Percentiles rank a stretch among this genome's conserved stretches.
These are phyloP conservation scores for Rhinichthys klamathensis DNA, from an alignment of 2,113 vertebrate species.

Conservation along the genomic window DNA sequence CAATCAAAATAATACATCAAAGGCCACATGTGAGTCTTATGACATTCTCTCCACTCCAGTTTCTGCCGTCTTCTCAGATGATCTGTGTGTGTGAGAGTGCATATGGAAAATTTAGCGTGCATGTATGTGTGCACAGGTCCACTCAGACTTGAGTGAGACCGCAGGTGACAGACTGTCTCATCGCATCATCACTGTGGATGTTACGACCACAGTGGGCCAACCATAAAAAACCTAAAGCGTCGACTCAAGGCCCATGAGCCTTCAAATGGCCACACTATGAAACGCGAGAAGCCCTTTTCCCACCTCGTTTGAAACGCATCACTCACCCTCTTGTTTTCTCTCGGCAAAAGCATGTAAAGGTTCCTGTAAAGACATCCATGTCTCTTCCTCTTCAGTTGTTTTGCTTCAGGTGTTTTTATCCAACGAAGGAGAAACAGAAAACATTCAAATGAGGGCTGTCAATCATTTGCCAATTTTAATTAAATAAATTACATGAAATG, in stretches of 20 bases:
- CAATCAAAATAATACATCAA: not conserved
- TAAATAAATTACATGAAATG: not conserved
- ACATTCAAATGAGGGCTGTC: not conserved
- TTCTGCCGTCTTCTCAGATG: not conserved
- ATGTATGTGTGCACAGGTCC: not conserved
- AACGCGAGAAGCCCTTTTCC: constrained; percentile 5
- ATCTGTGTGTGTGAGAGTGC: not conserved
- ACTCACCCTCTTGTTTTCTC: not conserved
- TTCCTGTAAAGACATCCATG: constrained; percentile 3
- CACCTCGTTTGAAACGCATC: constrained; percentile 1
- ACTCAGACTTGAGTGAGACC: constrained; percentile 20
- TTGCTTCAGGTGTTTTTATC: not conserved
- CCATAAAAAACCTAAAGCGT: constrained; percentile 25
- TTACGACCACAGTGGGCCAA: constrained; percentile 13
- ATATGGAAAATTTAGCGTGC: not conserved
- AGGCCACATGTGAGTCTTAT: not conserved
- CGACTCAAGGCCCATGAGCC: not conserved
- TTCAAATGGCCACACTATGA: constrained; percentile 6
- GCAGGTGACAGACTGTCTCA: constrained; percentile 43
- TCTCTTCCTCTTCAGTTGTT: not conserved
- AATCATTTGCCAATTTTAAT: not conserved
- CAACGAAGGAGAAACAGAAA: not conserved
- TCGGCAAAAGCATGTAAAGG: not conserved
- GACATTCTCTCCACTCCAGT: not conserved
- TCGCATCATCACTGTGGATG: not conserved